Evolutionary conservation across 2,113 vertebrate species (phyloP), one percentile per base, ranked within the genome.

Genomic region (Turnix velox): DNA sequence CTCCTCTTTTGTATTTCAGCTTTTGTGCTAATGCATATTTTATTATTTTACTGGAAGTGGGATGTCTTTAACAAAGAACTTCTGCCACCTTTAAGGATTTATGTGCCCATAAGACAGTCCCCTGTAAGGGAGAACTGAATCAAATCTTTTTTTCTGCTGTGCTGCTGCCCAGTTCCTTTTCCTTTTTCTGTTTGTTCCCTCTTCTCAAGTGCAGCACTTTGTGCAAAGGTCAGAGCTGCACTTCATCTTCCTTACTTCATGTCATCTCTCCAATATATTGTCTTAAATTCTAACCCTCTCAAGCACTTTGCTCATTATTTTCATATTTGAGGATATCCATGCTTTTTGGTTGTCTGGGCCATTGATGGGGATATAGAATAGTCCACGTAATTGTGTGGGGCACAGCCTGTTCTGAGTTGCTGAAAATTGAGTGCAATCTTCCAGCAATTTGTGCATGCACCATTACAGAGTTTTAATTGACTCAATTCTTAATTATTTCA

Each of bases 191-290:
- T 84, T 69, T 74, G 19, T 78, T 61, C 35, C 35, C 42, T 57
- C 48, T 65, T 87, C 59, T 54, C n/a, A 81, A 51, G 15, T 67
- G 12, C 31, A 76, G 10, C 25, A 37, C 12, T 61, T 94, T 39
- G 35, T 78, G 10, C 6, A 13, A 11, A 84, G 74, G 4, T 23
- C 49, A 82, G 7, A 54, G 37, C 20, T 52, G 39, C 0, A 0
- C 24, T 85, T 35, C 33, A 23, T 40, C 51, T 85, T 79, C 33
- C 17, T 0, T 0, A 73, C 58, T 82, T 87, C 52, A 72, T 18
- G 30, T 58, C 25, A 58, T 37, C 82, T 85, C 45, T 92, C 49
- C 28, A 42, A n/a, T 12, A 2, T 52, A 57, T 27, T 91, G 31
- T 59, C 81, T 93, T 40, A 75, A 82, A 69, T 91, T 84, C 58